Evolutionary conservation across 2,888 invertebrate genomes (phyloP), one percentile per base, ranked within the genome.

Genomic region (Mesorhabditis belari): DNA sequence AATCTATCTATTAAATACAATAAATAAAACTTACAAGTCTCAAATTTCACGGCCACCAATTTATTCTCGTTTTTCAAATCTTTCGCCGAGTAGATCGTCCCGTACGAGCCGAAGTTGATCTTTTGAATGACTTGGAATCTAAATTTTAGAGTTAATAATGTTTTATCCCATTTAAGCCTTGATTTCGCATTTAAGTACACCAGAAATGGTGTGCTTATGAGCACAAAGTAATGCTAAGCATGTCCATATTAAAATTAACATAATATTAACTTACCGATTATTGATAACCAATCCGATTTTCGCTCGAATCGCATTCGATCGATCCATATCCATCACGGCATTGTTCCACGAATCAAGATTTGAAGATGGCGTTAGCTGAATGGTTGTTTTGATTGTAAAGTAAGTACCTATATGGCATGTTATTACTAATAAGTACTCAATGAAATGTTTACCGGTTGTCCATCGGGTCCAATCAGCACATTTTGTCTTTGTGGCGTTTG

Each of bases 31-130:
- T 12, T 29, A 60, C 70, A 62, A 23, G 65, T 63, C 52, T 75
- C 75, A 56, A 75, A 74, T 54, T 74, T 74, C 29, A 74, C 65
- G 24, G 75, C 75, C n/a, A 75, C 75, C 12, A 65, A 61, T n/a
- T 53, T 55, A 9, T 24, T 26, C 4, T 52, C 51, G 23, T 62
- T 54, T 21, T 27, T 24, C n/a, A 69, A 44, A 58, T 75, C 75
- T 5, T 68, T 64, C 26, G 67, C 75, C 12, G 65, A 63, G 60
- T 64, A 75, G 49, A 72, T 72, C 17, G 66, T 57, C 12, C 75
- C 75, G 57, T 70, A 75, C 4, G 71, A 65, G 24, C 75, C 75
- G 50, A 65, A 57, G 51, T 61, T 68, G 53, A 75, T 70, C 52
- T 71, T 67, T 21, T 64, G 61, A 19, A 67, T 44, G n/a, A 73